Conservation (phyloP, 2,888 invertebrate species). For the Pocota personata region DNA sequence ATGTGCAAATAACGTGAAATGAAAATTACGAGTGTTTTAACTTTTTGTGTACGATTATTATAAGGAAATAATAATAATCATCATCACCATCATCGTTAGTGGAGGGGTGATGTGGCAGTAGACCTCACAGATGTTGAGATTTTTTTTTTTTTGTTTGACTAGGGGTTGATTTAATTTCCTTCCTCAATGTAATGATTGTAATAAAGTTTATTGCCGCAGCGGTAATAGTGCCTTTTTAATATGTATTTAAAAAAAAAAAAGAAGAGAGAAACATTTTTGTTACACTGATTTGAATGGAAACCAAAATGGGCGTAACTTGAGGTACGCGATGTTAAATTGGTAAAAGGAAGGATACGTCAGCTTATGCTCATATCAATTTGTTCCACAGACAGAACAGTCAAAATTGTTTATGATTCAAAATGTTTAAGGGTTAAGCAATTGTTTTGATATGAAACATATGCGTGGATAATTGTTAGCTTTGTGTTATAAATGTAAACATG, state of each 20-base stretch:
- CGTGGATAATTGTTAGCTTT: conserved; percentile 38
- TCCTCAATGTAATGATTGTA: not conserved
- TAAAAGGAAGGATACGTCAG: not conserved
- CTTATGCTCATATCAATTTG: not conserved
- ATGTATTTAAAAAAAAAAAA: no score
- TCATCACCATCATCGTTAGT: conserved; percentile 21
- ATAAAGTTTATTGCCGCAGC: conserved; percentile 18
- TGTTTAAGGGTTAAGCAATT: conserved; percentile 45
- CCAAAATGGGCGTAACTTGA: conserved; percentile 4
- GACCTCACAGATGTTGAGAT: conserved; percentile 34
- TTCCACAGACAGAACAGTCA: not conserved
- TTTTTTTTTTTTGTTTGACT: not conserved
- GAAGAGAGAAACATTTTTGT: not conserved
- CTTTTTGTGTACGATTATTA: conserved; percentile 43
- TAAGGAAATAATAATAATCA: conserved; percentile 31
- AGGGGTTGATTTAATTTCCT: conserved; percentile 26
- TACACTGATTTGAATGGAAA: not conserved
- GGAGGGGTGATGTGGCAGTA: not conserved
- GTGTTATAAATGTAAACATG: conserved; percentile 17
- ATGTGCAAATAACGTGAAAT: conserved; percentile 63
- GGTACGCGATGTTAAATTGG: not conserved
- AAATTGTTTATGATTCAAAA: not conserved
- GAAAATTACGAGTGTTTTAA: conserved; percentile 36
- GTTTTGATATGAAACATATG: conserved; percentile 54
- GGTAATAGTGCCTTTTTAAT: not conserved